phyloP scores from a whole-genome alignment of 2,888 invertebrate genomes.

The Apantesis nais region DNA sequence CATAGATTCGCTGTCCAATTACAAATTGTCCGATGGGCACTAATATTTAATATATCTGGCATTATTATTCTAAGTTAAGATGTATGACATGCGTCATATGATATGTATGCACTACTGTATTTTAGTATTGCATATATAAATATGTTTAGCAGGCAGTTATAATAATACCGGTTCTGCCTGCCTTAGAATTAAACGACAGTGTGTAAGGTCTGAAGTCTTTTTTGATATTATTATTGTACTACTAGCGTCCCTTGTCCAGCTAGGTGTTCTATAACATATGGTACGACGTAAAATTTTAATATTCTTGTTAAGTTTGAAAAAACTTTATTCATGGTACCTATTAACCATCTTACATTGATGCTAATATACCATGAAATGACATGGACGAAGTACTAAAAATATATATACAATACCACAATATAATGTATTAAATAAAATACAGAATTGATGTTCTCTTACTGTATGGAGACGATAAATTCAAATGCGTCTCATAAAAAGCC shows the following conservation, averaged over 20 bases:
- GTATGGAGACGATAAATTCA: background rate
- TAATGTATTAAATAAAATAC: background rate
- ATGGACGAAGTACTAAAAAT: too few relatives aligned
- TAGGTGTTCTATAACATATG: background rate
- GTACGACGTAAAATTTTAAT: background rate
- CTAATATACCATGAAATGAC: too few relatives aligned
- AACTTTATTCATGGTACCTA: background rate
- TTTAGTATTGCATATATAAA: background rate
- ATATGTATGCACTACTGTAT: background rate
- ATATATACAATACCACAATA: too few relatives aligned
- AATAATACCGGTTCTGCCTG: background rate
- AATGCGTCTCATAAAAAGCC: conserved; percentile 22
- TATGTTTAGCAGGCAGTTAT: background rate
- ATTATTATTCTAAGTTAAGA: too few relatives aligned
- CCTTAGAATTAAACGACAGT: background rate
- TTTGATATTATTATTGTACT: background rate
- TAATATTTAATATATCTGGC: too few relatives aligned
- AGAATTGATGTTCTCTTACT: background rate
- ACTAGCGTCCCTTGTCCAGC: background rate
- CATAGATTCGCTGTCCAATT: background rate
- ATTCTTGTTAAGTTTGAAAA: background rate
- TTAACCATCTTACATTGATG: too few relatives aligned
- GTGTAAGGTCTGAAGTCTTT: background rate
- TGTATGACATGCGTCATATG: too few relatives aligned
- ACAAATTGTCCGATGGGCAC: background rate